Evolutionary conservation across 2,113 vertebrate species (phyloP).

Genomic region (Ellobius talpinus): DNA sequence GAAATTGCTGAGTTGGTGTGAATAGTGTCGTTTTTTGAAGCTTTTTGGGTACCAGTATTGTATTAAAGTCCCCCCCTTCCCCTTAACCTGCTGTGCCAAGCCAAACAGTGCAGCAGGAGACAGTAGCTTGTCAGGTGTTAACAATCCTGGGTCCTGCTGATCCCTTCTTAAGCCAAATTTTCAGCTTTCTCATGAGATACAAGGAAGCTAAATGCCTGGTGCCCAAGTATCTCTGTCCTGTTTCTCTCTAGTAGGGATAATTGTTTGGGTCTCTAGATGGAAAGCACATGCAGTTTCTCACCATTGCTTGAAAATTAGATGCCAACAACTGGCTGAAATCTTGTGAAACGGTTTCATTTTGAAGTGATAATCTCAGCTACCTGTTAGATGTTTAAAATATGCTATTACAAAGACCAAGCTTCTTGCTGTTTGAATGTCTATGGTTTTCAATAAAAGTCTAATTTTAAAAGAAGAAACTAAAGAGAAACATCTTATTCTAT

Average conservation of each 20-base stretch:
- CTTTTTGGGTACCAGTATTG: background rate
- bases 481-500: background rate
- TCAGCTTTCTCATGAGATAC: background rate
- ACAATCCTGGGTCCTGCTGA: background rate
- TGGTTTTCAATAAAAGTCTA: constrained; percentile 32
- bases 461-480: background rate
- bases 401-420: background rate
- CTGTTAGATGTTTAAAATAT: background rate
- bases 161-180: background rate
- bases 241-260: constrained; percentile 46
- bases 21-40: background rate
- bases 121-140: background rate
- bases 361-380: background rate
- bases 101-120: background rate
- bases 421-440: background rate
- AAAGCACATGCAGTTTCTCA: constrained; percentile 38
- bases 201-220: background rate
- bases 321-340: constrained; percentile 13
- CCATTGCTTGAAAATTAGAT: constrained; percentile 56
- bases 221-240: background rate
- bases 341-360: constrained; percentile 50
- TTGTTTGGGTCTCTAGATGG: constrained; percentile 27
- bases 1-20: background rate
- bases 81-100: background rate
- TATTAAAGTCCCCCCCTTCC: background rate